Percentiles rank a stretch among this genome's conserved stretches.
Conservation (phyloP, 1,140 invertebrate species). For the Drosophila melanogaster region Release_6_plus_ISO1_MT NT_037436.4:1020001-1020500, state of each 20-base stretch:
- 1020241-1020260: constrained; percentile 26
- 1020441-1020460: constrained; percentile 7
- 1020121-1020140: constrained; percentile 47
- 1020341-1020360: neutral
- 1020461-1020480: constrained; percentile 26
- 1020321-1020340: constrained; percentile 19
- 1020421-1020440: neutral
- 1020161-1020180: constrained; percentile 66
- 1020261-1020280: constrained; percentile 19
- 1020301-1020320: constrained; percentile 20
- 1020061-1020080: constrained; percentile 45
- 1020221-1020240: constrained; percentile 39
- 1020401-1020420: no score
- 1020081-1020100: constrained; percentile 71
- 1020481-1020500: constrained; percentile 23
- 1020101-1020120: constrained; percentile 31
- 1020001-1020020: constrained; percentile 46
- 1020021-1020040: constrained; percentile 50
- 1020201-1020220: constrained; percentile 13
- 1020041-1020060: constrained; percentile 34
- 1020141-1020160: constrained; percentile 20
- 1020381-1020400: neutral
- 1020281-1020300: neutral
- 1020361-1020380: constrained; percentile 5
- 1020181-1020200: constrained; percentile 67